phyloP scores from a whole-genome alignment of 2,888 invertebrate genomes.

The Disparrhopalites patrizii region DNA sequence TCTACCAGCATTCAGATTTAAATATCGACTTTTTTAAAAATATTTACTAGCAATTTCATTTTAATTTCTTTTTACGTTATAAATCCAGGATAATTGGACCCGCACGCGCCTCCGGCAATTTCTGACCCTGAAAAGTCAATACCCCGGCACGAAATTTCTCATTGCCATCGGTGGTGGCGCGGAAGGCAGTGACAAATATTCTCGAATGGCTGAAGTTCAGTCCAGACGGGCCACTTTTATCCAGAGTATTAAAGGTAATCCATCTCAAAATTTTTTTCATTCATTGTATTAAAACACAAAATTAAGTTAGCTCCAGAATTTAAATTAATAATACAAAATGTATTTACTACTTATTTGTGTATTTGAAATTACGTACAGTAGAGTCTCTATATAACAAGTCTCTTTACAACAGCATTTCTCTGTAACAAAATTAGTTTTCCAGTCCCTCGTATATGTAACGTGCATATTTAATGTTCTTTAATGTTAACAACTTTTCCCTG shows the following conservation, averaged over 20 bases:
- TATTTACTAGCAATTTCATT: too few relatives aligned
- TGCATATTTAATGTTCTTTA: too few relatives aligned
- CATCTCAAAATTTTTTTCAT: neutral
- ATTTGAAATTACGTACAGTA: too few relatives aligned
- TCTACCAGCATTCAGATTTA: too few relatives aligned
- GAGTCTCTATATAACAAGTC: too few relatives aligned
- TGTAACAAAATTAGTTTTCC: too few relatives aligned
- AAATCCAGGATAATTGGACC: neutral
- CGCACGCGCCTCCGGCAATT: neutral
- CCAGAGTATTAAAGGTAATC: conserved; percentile 43
- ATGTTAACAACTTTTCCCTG: too few relatives aligned
- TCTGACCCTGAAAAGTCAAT: conserved; percentile 31
- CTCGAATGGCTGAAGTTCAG: conserved; percentile 48
- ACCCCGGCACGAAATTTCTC: conserved; percentile 45
- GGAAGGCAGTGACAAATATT: conserved; percentile 50
- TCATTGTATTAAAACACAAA: neutral
- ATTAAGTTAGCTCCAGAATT: too few relatives aligned
- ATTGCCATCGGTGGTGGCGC: conserved; percentile 51
- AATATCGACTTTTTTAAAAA: too few relatives aligned
- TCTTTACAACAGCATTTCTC: too few relatives aligned
- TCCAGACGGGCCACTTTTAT: conserved; percentile 47
- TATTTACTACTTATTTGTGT: neutral
- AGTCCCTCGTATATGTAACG: too few relatives aligned
- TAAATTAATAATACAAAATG: neutral
- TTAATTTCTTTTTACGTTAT: too few relatives aligned